Evolutionary conservation across 2,797 vertebrate species (phyloP).

Genomic region (Fundulus diaphanus): DNA sequence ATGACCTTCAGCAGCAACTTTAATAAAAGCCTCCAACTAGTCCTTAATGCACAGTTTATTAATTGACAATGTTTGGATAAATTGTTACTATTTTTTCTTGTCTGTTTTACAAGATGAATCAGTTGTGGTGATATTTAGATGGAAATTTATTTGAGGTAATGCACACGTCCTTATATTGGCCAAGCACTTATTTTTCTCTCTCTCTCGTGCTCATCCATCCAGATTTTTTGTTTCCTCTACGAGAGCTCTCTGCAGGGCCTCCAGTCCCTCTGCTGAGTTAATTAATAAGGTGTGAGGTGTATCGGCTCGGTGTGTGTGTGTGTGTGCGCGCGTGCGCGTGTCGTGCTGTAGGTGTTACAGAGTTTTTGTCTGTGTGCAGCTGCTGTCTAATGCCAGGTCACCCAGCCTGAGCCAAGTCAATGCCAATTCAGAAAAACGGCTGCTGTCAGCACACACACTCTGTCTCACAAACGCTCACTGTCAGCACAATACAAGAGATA

Average conservation of each 20-base stretch:
- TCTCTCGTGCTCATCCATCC: background rate
- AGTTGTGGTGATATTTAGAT: background rate
- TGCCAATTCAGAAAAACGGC: slow-evolving; percentile 44
- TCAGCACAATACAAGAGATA: slow-evolving; percentile 57
- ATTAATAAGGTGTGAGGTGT: slow-evolving; percentile 67
- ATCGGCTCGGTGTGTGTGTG: slow-evolving; percentile 8
- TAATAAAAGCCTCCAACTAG: background rate
- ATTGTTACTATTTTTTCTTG: background rate
- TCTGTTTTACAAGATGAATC: background rate
- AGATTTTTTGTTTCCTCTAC: slow-evolving; percentile 39
- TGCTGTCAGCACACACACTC: slow-evolving; percentile 40
- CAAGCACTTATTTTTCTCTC: background rate
- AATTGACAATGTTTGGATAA: too few relatives aligned
- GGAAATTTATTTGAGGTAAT: background rate
- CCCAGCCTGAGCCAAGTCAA: slow-evolving; percentile 34
- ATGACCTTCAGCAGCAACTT: background rate
- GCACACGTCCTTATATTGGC: background rate
- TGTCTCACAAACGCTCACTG: slow-evolving; percentile 9
- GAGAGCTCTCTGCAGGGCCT: slow-evolving; percentile 38
- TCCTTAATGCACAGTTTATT: background rate
- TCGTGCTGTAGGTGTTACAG: slow-evolving; percentile 3
- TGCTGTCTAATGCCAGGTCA: slow-evolving; percentile 48
- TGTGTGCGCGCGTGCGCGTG: background rate
- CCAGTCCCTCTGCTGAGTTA: slow-evolving; percentile 60
- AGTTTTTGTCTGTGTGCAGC: slow-evolving; percentile 21